phyloP scores from a whole-genome alignment of 2,113 vertebrate species.

The Motacilla tschutschensis region DNA sequence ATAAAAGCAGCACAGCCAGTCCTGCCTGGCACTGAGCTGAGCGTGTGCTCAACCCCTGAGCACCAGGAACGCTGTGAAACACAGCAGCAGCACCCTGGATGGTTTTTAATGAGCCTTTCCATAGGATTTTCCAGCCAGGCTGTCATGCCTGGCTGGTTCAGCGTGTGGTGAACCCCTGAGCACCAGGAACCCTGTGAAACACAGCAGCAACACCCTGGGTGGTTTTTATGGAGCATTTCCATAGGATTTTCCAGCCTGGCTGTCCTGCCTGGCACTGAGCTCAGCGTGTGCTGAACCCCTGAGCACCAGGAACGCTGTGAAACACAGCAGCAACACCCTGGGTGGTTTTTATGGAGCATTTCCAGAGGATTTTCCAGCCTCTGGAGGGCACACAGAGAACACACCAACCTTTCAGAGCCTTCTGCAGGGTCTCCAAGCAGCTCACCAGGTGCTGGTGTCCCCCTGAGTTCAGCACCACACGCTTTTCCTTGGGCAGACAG shows the following conservation, averaged over 20 bases:
- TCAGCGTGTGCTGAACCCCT: accelerated
- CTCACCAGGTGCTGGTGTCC: slow-evolving; percentile 92
- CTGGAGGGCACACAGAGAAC: accelerated
- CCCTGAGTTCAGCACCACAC: slow-evolving; percentile 86
- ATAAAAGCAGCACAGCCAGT: neutral
- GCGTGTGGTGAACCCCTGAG: accelerated
- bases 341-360: neutral
- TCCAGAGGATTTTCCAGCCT: accelerated
- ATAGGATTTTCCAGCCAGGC: accelerated
- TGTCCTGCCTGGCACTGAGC: neutral
- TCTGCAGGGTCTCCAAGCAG: slow-evolving; percentile 94
- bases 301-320: neutral
- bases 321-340: neutral
- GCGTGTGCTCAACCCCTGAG: neutral
- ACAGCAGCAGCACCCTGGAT: neutral
- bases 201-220: neutral
- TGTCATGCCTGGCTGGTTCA: neutral
- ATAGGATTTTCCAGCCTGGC: accelerated
- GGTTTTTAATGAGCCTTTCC: neutral
- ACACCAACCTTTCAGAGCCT: slow-evolving; percentile 91
- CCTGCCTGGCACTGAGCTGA: too few species aligned
- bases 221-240: neutral
- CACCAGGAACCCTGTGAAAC: accelerated
- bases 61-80: accelerated
- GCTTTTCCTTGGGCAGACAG: slow-evolving; percentile 84